phyloP scores from a whole-genome alignment of 2,888 invertebrate genomes.

The Leptinotarsa juncta region DNA sequence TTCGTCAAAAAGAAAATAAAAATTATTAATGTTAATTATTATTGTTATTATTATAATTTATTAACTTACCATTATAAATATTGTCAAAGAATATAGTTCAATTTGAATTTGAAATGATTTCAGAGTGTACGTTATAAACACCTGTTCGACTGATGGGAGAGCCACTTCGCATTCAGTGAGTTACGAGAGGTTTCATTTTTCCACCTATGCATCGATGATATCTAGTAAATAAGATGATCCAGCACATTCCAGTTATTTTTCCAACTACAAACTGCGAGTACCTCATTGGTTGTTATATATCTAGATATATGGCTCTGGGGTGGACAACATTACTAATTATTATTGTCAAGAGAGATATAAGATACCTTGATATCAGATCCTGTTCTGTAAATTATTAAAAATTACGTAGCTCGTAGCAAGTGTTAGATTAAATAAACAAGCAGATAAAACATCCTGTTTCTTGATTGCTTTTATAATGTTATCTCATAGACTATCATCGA shows the following conservation, averaged over 20 bases:
- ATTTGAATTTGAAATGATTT: no score
- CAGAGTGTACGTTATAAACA: no score
- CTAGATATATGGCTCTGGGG: conserved; percentile 21
- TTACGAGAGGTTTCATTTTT: neutral
- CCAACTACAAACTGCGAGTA: neutral
- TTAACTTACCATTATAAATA: no score
- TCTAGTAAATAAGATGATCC: neutral
- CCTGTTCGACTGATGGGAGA: no score
- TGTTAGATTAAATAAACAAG: conserved; percentile 38
- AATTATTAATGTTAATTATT: no score
- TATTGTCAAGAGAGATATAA: conserved; percentile 8
- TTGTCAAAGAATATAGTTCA: no score
- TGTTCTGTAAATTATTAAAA: conserved; percentile 33
- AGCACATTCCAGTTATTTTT: conserved; percentile 6
- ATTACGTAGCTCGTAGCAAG: conserved; percentile 32
- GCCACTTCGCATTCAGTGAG: no score
- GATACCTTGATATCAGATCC: conserved; percentile 25
- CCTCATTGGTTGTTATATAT: conserved; percentile 16
- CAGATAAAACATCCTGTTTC: conserved; percentile 38
- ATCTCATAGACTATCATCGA: conserved; percentile 37
- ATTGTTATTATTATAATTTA: no score
- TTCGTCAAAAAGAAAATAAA: no score
- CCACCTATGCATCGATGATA: neutral
- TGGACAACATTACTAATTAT: conserved; percentile 25
- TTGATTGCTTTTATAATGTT: conserved; percentile 40